Evolutionary conservation across 2,888 invertebrate species (phyloP).

Genomic region (Spatulosminthurus flaviceps): DNA sequence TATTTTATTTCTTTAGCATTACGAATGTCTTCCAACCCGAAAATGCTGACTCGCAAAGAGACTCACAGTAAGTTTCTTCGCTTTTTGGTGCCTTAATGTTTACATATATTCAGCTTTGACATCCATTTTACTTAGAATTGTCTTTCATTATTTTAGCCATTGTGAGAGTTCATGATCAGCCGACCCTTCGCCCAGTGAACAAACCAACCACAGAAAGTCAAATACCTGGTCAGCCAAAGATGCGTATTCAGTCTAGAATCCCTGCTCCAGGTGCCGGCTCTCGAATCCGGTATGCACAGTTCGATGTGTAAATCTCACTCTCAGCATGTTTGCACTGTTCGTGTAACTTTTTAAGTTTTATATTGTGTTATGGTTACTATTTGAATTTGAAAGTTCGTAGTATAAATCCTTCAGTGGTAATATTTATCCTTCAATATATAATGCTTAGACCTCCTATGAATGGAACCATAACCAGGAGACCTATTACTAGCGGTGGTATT

Average conservation of each 20-base stretch:
- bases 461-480: constrained; percentile 40
- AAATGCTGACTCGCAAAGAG: constrained; percentile 45
- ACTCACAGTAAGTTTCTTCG: constrained; percentile 44
- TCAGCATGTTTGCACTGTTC: constrained; percentile 20
- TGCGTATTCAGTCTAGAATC: constrained; percentile 45
- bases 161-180: constrained; percentile 34
- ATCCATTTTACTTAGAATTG: not conserved
- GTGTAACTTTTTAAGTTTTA: constrained; percentile 13
- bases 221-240: constrained; percentile 41
- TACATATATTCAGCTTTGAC: no score
- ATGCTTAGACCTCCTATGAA: constrained; percentile 39
- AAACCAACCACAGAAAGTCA: constrained; percentile 33
- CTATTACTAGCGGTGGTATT: constrained; percentile 41
- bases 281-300: constrained; percentile 26
- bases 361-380: constrained; percentile 1
- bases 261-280: constrained; percentile 47
- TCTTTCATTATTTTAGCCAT: constrained; percentile 18
- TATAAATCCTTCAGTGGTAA: not conserved
- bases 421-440: not conserved
- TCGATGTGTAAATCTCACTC: constrained; percentile 25
- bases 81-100: not conserved
- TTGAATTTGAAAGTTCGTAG: not conserved
- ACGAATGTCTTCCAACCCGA: constrained; percentile 46
- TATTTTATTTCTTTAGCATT: constrained; percentile 33
- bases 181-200: constrained; percentile 4